These are phyloP conservation scores for Achlya flavicornis DNA, from an alignment of 2,888 invertebrate species.

Conservation along the genomic window DNA sequence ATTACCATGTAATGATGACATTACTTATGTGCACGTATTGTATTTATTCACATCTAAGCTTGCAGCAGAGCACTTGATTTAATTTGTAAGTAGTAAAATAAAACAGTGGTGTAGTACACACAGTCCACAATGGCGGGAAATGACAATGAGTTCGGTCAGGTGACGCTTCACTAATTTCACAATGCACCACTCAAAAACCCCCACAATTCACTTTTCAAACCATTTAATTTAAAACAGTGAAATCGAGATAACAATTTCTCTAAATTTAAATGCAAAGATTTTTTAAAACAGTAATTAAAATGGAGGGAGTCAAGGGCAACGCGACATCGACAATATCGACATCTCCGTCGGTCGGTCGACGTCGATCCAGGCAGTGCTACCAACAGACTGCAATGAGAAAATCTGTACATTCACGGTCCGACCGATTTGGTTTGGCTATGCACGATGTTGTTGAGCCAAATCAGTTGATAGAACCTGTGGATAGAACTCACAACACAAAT, in stretches of 20 bases:
- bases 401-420: no score
- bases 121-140: slow-evolving; percentile 84
- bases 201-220: slow-evolving; percentile 46
- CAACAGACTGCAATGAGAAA: background rate
- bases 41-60: slow-evolving; percentile 64
- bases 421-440: no score
- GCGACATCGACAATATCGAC: slow-evolving; percentile 61
- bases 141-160: slow-evolving; percentile 83
- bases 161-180: slow-evolving; percentile 76
- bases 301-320: slow-evolving; percentile 77
- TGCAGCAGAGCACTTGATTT: slow-evolving; percentile 16
- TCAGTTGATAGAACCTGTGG: no score
- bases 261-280: slow-evolving; percentile 49
- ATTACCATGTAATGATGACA: slow-evolving; percentile 81
- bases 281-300: slow-evolving; percentile 69
- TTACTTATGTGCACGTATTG: slow-evolving; percentile 64
- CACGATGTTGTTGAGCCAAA: no score
- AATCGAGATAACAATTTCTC: slow-evolving; percentile 39
- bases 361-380: background rate
- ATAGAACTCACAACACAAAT: no score
- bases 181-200: slow-evolving; percentile 44
- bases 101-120: slow-evolving; percentile 56
- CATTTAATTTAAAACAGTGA: slow-evolving; percentile 39
- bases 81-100: slow-evolving; percentile 37
- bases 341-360: slow-evolving; percentile 27